These are phyloP conservation scores for Sebastes trivittatus DNA, from an alignment of 2,797 vertebrate species.

Conservation along the genomic window DNA sequence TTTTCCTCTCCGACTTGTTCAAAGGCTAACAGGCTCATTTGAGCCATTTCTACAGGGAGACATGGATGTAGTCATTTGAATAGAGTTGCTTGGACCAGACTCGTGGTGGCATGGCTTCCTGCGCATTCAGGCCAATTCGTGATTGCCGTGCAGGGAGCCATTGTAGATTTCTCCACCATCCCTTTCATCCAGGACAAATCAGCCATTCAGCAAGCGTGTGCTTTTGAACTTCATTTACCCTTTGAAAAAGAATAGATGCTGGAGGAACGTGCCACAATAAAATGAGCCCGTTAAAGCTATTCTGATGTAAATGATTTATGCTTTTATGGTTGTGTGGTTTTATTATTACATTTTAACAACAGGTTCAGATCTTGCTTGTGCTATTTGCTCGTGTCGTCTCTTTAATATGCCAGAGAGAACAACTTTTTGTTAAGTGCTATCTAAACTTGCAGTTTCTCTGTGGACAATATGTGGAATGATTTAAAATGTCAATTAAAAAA, in stretches of 20 bases:
- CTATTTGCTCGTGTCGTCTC: not conserved
- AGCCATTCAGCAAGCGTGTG: constrained; percentile 52
- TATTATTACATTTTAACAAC: constrained; percentile 20
- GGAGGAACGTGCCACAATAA: constrained; percentile 31
- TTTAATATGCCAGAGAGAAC: not conserved
- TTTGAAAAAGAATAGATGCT: constrained; percentile 50
- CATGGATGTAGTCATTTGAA: constrained; percentile 76
- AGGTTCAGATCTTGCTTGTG: constrained; percentile 5
- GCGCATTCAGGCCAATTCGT: constrained; percentile 68
- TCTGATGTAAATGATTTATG: constrained; percentile 30
- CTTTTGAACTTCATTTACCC: constrained; percentile 62
- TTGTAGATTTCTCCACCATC: constrained; percentile 55
- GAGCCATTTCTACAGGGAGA: constrained; percentile 75
- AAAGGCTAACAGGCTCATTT: constrained; percentile 81
- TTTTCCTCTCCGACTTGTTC: constrained; percentile 73
- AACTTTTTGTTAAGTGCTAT: not conserved
- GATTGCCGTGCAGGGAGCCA: constrained; percentile 68
- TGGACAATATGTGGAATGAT: not conserved
- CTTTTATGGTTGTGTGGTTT: constrained; percentile 10
- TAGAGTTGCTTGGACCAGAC: constrained; percentile 74
- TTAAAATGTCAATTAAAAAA: not conserved
- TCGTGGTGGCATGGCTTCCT: constrained; percentile 76
- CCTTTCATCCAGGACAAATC: constrained; percentile 62
- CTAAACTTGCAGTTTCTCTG: not conserved
- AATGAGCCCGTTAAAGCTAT: constrained; percentile 35